Conservation (phyloP, 30 jellyfish, hydroid and myxozoan genomes). For the Rhopilema esculentum region DNA sequence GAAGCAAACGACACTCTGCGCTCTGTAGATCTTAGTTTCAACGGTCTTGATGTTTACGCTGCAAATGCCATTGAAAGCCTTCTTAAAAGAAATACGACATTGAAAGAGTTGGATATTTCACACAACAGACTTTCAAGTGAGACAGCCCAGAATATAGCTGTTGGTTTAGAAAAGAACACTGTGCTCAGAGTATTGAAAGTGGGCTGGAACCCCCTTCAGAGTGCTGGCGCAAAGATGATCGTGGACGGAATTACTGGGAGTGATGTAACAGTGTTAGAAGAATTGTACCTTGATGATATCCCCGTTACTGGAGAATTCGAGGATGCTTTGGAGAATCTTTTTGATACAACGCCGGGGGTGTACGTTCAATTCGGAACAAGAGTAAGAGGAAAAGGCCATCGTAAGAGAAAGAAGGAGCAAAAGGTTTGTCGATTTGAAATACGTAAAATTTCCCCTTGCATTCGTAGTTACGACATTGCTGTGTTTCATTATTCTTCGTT, state of each 20-base stretch:
- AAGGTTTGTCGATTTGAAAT: slow-evolving; percentile 45
- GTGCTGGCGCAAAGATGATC: slow-evolving; percentile 58
- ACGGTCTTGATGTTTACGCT: slow-evolving; percentile 65
- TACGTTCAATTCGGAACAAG: slow-evolving; percentile 66
- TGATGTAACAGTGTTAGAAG: slow-evolving; percentile 29
- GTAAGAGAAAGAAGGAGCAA: slow-evolving; percentile 32
- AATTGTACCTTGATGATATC: slow-evolving; percentile 63
- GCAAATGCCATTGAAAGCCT: slow-evolving; percentile 24
- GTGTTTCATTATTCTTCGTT: not conserved
- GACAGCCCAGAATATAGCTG: slow-evolving; percentile 48
- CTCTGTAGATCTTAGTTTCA: slow-evolving; percentile 42
- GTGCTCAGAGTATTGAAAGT: slow-evolving; percentile 37
- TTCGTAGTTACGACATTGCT: not conserved
- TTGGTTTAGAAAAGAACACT: slow-evolving; percentile 64
- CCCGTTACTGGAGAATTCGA: slow-evolving; percentile 50
- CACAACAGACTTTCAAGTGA: slow-evolving; percentile 42
- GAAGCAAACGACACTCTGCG: slow-evolving; percentile 34
- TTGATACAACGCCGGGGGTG: slow-evolving; percentile 15
- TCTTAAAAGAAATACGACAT: slow-evolving; percentile 16
- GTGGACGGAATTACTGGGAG: slow-evolving; percentile 36
- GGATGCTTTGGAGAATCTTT: slow-evolving; percentile 8
- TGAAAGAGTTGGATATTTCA: slow-evolving; percentile 60
- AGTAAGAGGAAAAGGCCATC: slow-evolving; percentile 52
- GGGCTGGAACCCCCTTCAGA: slow-evolving; percentile 58
- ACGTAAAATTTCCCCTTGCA: not conserved